Evolutionary conservation across 2,888 invertebrate species (phyloP), one percentile per base, ranked within the genome.

Genomic region (Drosophila bunnanda): DNA sequence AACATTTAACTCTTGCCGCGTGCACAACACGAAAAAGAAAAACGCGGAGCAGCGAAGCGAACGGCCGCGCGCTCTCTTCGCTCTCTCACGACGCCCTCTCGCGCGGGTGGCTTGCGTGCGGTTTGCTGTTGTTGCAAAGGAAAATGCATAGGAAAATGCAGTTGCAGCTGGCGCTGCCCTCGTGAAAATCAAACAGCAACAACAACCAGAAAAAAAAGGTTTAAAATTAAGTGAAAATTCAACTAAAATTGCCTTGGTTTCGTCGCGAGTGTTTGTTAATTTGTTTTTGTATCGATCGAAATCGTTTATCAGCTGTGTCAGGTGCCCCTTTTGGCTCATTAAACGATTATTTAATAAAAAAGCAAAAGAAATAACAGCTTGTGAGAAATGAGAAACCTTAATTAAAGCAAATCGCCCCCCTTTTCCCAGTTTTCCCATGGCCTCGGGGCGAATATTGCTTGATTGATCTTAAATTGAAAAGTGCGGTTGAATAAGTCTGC

Each of bases 1-100:
- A 86, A 86, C 86, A 86, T 86, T 86, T 80, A 86, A 86, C 86
- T 86, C 88, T 86, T 87, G 88, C 84, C 86, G 86, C 87, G 86
- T 81, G 78, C 80, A 87, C 83, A 84, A 82, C 78, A 57, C 80
- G 58, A 68, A 71, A 66, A 25, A 25, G 25, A 25, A 25, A 75
- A 41, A 46, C 46, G 77, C 73, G 83, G 81, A 79, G 84, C 73
- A 78, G 73, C 70, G 80, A 58, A 72, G 54, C 39, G 54, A 50
- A 52, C 38, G 53, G 50, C 71, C 78, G 77, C 74, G 83, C 34
- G 72, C 65, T 58, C 72, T 72, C 71, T 76, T 32, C 72, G 50
- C 55, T 62, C 68, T 57, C 67, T 60, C 78, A 73, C 71, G 79
- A 77, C 44, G 68, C 57, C n/a, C 32, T 39, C 30, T 50, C 66